Base-by-base conservation (phyloP, 2,113 vertebrate species). In the Raja brachyura region DNA sequence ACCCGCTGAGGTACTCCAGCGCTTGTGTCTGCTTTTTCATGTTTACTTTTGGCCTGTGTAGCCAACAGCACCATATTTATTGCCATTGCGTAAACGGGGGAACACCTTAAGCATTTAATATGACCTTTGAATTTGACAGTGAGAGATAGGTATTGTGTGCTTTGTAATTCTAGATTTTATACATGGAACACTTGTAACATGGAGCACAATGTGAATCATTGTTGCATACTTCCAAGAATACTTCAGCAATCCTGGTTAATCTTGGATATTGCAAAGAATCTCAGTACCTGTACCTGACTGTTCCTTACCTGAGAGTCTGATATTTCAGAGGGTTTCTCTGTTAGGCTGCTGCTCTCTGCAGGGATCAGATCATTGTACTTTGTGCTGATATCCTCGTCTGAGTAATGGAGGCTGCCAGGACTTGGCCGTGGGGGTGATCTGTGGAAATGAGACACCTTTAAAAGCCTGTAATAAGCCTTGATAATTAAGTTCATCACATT, bases 311-410 rank as follows among this genome's bases (percentile, higher is more conserved):
- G 98, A 4, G 98, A 99, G 95, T 99, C 98, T 0, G 98, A 99
- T 94, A 99, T 96, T 93, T 99, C 99, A 0, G 98, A 99, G 78
- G 98, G 98, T 93, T 99, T 99, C 95, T 99, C 99, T 0, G 98
- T 99, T 93, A 99, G 97, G 94, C 98, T 99, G 97, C 98, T 98
- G 97, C 97, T 99, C 96, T 99, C 98, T 0, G 98, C 98, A 0
- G 98, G 98, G 95, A 99, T 98, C 94, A 99, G 96, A 95, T 99
- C 98, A 0, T 98, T 99, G 96, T 99, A 99, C 94, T 99, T 99
- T 93, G 97, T 96, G 96, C 98, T 98, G 93, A 99, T 97, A 0
- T 99, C 98, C 94, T 99, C 99, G 0, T 99, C 99, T 0, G 99
- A 99, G 93, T 99, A 99, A 96, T 99, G 97, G 14, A 99, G 97